Percentiles rank a stretch among this genome's conserved stretches.
These are phyloP conservation scores for Amaurobius ferox DNA, from an alignment of 2,888 invertebrate species.

Conservation along the genomic window DNA sequence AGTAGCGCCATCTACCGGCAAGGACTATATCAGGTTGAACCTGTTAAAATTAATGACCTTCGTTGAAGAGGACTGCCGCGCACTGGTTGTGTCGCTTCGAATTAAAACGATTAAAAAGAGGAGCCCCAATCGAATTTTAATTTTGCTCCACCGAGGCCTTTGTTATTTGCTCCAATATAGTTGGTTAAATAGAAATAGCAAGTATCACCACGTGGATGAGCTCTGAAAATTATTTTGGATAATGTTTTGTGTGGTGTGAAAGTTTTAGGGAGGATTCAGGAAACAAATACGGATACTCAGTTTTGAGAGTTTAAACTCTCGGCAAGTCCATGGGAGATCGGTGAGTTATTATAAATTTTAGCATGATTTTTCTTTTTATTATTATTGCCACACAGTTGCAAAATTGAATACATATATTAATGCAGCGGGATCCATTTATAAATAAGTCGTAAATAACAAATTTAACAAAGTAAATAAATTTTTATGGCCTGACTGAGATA, in stretches of 20 bases:
- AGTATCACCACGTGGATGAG: not conserved
- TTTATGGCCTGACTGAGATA: too few species aligned
- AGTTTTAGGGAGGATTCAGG: not conserved
- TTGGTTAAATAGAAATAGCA: too few species aligned
- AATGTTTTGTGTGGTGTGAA: not conserved
- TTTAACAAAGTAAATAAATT: too few species aligned
- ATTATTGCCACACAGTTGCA: too few species aligned
- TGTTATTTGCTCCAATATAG: too few species aligned
- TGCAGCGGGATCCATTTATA: too few species aligned
- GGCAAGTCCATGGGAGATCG: slow-evolving; percentile 41
- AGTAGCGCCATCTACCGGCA: slow-evolving; percentile 47
- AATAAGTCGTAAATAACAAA: too few species aligned
- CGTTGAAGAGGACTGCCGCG: slow-evolving; percentile 35
- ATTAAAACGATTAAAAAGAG: slow-evolving; percentile 27
- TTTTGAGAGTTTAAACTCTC: slow-evolving; percentile 2
- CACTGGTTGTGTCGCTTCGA: slow-evolving; percentile 38
- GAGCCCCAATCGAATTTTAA: not conserved
- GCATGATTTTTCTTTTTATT: too few species aligned
- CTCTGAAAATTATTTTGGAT: not conserved
- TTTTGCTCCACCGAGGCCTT: too few species aligned
- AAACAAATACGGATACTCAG: not conserved
- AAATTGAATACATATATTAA: too few species aligned
- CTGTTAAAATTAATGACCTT: slow-evolving; percentile 70
- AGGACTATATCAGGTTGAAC: slow-evolving; percentile 65
- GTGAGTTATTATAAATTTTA: slow-evolving; percentile 20